A percentile compares a stretch with the other conserved stretches of the same genome.
phyloP scores from a whole-genome alignment of 2,888 invertebrate species.

The Catocala nupta region DNA sequence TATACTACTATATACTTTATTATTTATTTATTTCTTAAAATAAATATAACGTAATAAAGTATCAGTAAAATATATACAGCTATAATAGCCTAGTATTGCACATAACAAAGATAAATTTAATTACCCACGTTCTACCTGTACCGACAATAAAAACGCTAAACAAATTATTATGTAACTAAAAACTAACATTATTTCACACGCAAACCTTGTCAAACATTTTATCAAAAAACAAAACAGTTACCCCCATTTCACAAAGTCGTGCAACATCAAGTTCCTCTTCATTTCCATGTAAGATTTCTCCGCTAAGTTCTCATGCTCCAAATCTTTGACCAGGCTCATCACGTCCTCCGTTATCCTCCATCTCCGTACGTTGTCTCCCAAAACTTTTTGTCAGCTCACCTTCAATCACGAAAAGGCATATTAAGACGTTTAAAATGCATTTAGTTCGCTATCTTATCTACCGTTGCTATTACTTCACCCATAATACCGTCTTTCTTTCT shows the following conservation, averaged over 20 bases:
- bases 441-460: slow-evolving; percentile 85
- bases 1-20: too few relatives aligned
- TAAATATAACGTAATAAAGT: too few relatives aligned
- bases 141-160: slow-evolving; percentile 1
- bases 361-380: slow-evolving; percentile 76
- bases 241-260: slow-evolving; percentile 43
- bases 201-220: slow-evolving; percentile 3
- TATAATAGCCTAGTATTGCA: too few relatives aligned
- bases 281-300: slow-evolving; percentile 66
- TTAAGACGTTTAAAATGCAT: slow-evolving; percentile 87
- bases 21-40: too few relatives aligned
- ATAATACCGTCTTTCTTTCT: slow-evolving; percentile 86
- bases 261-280: slow-evolving; percentile 43
- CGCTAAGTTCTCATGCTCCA: slow-evolving; percentile 76
- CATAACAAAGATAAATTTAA: neutral
- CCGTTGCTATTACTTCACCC: slow-evolving; percentile 81
- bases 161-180: neutral
- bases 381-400: slow-evolving; percentile 81
- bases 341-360: slow-evolving; percentile 77
- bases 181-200: slow-evolving; percentile 2
- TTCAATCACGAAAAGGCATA: slow-evolving; percentile 84
- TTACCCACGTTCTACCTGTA: slow-evolving; percentile 4
- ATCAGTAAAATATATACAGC: too few relatives aligned
- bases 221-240: slow-evolving; percentile 26
- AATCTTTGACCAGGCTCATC: slow-evolving; percentile 76